Evolutionary conservation across 1,140 invertebrate genomes (phyloP).

Genomic region (Spodoptera frugiperda): DNA sequence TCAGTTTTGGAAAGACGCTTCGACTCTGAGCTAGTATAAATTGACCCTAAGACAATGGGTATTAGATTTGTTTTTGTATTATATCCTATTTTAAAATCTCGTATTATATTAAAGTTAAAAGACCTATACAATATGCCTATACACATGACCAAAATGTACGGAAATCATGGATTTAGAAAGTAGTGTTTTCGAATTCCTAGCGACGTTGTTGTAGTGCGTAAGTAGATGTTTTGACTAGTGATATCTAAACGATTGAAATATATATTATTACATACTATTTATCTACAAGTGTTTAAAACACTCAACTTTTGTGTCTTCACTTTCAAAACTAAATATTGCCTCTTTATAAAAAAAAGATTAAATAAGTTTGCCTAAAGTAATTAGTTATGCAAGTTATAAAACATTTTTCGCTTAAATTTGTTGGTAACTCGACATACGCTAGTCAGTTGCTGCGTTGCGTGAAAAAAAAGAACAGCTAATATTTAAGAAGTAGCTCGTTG

Average conservation of each 20-base stretch:
- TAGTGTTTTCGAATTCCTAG: constrained; percentile 18
- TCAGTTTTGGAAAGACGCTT: no score
- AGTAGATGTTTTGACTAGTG: not conserved
- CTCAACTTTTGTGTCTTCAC: no score
- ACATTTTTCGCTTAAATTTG: no score
- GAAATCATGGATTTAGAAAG: not conserved
- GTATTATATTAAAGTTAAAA: not conserved
- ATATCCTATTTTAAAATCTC: not conserved
- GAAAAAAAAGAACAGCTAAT: not conserved
- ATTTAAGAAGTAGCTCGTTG: constrained; percentile 14
- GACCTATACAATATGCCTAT: not conserved
- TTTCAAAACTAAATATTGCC: no score
- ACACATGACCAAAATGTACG: constrained; percentile 13
- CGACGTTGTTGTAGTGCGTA: not conserved
- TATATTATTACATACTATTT: no score
- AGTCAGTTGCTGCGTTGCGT: not conserved
- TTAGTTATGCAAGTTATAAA: no score
- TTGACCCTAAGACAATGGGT: not conserved
- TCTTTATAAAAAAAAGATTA: no score
- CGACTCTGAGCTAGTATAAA: no score
- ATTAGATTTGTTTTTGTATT: not conserved
- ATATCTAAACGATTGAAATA: no score
- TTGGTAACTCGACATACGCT: not conserved
- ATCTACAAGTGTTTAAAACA: no score
- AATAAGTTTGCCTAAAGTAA: no score